Conservation (phyloP, 2,113 vertebrate genomes). For the Misgurnus mizolepis region DNA sequence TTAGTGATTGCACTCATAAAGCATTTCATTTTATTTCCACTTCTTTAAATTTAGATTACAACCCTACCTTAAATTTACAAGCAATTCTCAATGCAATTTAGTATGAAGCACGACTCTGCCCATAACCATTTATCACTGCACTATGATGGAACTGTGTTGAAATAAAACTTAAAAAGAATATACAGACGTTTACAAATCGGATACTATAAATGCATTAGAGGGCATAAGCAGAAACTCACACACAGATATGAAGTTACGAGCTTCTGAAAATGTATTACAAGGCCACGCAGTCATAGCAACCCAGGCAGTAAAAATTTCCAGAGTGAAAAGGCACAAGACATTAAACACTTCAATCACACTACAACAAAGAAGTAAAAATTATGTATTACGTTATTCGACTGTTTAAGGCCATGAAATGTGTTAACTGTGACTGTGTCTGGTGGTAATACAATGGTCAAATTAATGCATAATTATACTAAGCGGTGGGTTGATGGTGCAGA, state of each 20-base stretch:
- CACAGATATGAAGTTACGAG: not conserved
- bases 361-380: constrained; percentile 2
- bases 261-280: not conserved
- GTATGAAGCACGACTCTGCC: no score
- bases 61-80: no score
- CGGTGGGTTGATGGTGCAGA: constrained; percentile 55
- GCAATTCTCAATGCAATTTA: no score
- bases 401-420: not conserved
- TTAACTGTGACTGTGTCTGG: constrained; percentile 40
- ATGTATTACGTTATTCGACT: constrained; percentile 34
- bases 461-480: constrained; percentile 63
- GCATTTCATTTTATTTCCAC: no score
- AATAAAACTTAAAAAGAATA: no score
- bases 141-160: no score
- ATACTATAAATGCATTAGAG: not conserved
- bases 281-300: not conserved
- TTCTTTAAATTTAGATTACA: no score
- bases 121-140: no score
- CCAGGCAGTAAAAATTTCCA: not conserved
- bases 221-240: not conserved
- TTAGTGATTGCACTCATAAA: no score
- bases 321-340: not conserved
- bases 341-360: constrained; percentile 6
- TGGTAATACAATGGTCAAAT: constrained; percentile 61
- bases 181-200: not conserved